Evolutionary conservation across 2,888 invertebrate species (phyloP).

Genomic region (Leucophora obtusa): DNA sequence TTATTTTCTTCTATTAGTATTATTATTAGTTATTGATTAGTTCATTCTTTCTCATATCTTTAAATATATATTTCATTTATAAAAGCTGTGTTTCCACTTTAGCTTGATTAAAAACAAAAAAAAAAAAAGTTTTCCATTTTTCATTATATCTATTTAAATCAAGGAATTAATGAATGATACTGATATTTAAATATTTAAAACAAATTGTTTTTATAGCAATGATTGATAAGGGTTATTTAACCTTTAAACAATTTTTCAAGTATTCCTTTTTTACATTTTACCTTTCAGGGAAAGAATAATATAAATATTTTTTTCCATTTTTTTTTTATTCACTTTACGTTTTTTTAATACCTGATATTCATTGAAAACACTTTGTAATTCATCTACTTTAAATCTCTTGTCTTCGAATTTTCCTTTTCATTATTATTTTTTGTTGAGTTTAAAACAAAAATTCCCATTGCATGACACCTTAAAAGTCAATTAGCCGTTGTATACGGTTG

Average conservation of each 20-base stretch:
- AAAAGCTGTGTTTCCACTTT: too few relatives aligned
- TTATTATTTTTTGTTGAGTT: slow-evolving; percentile 12
- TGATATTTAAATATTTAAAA: slow-evolving; percentile 48
- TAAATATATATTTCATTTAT: too few relatives aligned
- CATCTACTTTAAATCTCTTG: slow-evolving; percentile 11
- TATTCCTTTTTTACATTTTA: background rate
- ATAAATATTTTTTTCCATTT: slow-evolving; percentile 17
- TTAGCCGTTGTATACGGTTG: slow-evolving; percentile 40
- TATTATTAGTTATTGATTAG: too few relatives aligned
- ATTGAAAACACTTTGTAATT: slow-evolving; percentile 21
- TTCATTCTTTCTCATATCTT: too few relatives aligned
- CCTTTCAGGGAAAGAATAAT: background rate
- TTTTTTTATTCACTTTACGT: slow-evolving; percentile 4
- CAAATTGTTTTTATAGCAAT: slow-evolving; percentile 17
- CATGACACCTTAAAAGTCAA: slow-evolving; percentile 53
- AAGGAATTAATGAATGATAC: slow-evolving; percentile 26
- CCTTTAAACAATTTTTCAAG: slow-evolving; percentile 17
- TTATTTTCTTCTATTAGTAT: too few relatives aligned
- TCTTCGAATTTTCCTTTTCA: slow-evolving; percentile 24
- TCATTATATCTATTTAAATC: slow-evolving; percentile 13
- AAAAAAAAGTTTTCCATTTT: too few relatives aligned
- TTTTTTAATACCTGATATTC: slow-evolving; percentile 10
- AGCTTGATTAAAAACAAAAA: too few relatives aligned
- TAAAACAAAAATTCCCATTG: slow-evolving; percentile 21
- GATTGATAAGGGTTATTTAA: slow-evolving; percentile 61